Conservation (phyloP, 2,797 vertebrate species). For the Pteropus rufus region DNA sequence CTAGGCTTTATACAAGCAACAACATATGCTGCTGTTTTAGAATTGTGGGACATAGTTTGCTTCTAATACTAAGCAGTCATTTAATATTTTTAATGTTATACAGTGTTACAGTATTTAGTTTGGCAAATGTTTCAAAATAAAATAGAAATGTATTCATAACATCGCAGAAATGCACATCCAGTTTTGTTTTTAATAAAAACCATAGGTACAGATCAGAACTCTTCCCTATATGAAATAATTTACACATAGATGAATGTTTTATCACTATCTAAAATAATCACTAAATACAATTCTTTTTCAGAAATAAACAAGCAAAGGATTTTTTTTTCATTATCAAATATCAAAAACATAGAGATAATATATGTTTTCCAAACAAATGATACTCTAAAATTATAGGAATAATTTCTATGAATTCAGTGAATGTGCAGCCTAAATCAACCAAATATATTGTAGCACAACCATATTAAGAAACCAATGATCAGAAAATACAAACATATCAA, state of each 20-base stretch:
- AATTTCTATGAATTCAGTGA: conserved; percentile 84
- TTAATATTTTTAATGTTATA: conserved; percentile 82
- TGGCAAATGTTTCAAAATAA: conserved; percentile 85
- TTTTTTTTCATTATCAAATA: conserved; percentile 88
- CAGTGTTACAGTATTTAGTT: conserved; percentile 82
- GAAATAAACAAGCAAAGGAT: conserved; percentile 90
- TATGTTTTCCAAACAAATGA: conserved; percentile 84
- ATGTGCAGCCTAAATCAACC: conserved; percentile 86
- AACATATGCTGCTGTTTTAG: conserved; percentile 84
- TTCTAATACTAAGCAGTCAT: conserved; percentile 79
- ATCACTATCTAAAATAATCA: conserved; percentile 90
- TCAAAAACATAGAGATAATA: conserved; percentile 83
- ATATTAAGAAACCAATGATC: conserved; percentile 86
- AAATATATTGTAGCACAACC: conserved; percentile 86
- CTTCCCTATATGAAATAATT: conserved; percentile 89
- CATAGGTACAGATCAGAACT: conserved; percentile 87
- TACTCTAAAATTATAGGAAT: conserved; percentile 79
- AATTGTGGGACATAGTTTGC: conserved; percentile 80
- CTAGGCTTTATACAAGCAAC: conserved; percentile 93
- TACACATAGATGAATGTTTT: conserved; percentile 90
- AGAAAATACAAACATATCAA: conserved; percentile 85
- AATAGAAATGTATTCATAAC: conserved; percentile 85
- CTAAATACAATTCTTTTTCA: conserved; percentile 88
- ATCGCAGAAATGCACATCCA: conserved; percentile 89
- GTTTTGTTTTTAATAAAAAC: conserved; percentile 85